Base-by-base conservation (phyloP, 2,113 vertebrate species). In the Coracopsis vasa region DNA sequence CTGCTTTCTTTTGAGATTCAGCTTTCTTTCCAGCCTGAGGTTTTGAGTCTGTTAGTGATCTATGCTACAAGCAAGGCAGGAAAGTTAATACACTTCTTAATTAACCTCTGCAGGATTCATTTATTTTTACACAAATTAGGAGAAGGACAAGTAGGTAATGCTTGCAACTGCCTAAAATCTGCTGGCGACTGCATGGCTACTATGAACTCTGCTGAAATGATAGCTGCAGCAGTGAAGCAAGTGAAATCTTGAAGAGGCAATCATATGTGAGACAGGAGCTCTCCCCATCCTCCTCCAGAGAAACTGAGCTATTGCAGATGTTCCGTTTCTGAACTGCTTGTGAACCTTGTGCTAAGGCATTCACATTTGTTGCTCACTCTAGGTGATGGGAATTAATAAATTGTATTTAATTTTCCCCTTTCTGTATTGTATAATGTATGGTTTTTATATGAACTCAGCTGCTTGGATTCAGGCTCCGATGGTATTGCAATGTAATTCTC, bases 331-430 rank as follows among this genome's bases (percentile, higher is more conserved):
- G 92, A 94, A 90, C 85, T 90, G 85, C 62, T 73, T 65, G 42
- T 90, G 92, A 97, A 92, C 65, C 75, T 92, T 74, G 41, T 45
- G 33, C 77, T 90, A 48, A 94, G 77, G 64, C 86, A 54, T 74
- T 93, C 0, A 0, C 51, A 86, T 93, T 61, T 95, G 64, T 54
- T 91, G 73, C 62, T 93, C 60, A 88, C 35, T 4, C 39, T 54
- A 64, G 72, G 61, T 83, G 88, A 80, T 51, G 35, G 86, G 90
- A 96, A 71, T 9, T 13, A 90, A 90, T 83, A 92, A 82, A 93
- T 93, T 93, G 85, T 69, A 67, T 90, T 80, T 94, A 84, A 86
- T 95, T 94, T 91, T 93, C 72, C 88, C 69, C 56, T 91, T 83
- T 88, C 56, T 71, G 44, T 83, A 75, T 56, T 92, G 77, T 64